Evolutionary conservation across 1,140 invertebrate species (phyloP).

Genomic region (Apis dorsata): DNA sequence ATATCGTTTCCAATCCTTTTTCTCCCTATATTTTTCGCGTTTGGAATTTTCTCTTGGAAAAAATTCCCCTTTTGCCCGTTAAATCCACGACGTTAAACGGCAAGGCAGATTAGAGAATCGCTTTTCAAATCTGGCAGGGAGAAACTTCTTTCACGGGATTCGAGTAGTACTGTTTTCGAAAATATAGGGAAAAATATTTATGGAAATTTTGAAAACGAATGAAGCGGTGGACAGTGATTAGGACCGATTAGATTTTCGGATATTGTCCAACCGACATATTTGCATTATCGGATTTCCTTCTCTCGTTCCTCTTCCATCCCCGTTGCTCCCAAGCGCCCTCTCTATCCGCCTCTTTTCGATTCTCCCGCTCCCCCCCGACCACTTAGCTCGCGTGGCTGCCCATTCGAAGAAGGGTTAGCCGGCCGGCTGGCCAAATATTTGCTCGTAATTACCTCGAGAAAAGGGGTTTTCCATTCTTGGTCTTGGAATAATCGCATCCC

Average conservation of each 20-base stretch:
- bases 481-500: constrained; percentile 39
- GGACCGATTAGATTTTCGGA: constrained; percentile 69
- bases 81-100: too few relatives aligned
- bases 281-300: constrained; percentile 60
- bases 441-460: constrained; percentile 75
- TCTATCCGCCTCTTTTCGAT: not conserved
- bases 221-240: constrained; percentile 66
- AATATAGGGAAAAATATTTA: constrained; percentile 78
- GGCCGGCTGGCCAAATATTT: constrained; percentile 79
- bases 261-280: constrained; percentile 60
- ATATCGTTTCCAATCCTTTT: too few relatives aligned
- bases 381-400: constrained; percentile 75
- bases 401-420: constrained; percentile 74
- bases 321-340: not conserved
- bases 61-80: too few relatives aligned
- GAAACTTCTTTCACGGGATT: not conserved
- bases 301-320: constrained; percentile 2
- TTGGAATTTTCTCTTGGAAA: too few relatives aligned
- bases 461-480: constrained; percentile 46
- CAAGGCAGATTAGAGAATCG: too few relatives aligned
- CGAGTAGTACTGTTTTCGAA: constrained; percentile 70
- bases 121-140: not conserved
- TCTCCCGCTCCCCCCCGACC: constrained; percentile 39
- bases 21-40: too few relatives aligned
- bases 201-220: constrained; percentile 70